phyloP scores from a whole-genome alignment of 2,113 vertebrate species.

The Rhinolophus ferrumequinum region DNA sequence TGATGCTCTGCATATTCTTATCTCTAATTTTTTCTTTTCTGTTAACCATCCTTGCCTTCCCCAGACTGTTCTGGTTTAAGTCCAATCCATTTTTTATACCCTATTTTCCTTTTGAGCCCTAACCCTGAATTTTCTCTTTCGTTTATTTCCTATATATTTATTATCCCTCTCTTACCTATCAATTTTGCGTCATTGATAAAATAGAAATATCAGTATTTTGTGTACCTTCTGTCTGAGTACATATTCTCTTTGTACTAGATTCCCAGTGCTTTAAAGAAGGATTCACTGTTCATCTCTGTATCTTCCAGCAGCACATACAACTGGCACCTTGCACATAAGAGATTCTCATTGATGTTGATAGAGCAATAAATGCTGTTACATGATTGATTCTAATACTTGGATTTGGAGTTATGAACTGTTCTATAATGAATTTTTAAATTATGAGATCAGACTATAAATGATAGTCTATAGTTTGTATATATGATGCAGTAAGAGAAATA shows the following conservation, averaged over 20 bases:
- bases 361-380: background rate
- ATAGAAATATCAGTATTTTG: background rate
- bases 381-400: background rate
- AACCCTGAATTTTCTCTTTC: background rate
- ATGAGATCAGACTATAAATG: background rate
- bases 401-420: background rate
- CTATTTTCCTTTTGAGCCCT: background rate
- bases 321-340: background rate
- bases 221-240: background rate
- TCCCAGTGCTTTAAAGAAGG: background rate
- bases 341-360: background rate
- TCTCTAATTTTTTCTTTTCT: background rate
- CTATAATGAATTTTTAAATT: background rate
- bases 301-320: background rate
- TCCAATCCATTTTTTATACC: background rate
- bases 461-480: background rate
- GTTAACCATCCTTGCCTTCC: background rate
- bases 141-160: background rate
- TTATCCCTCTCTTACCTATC: background rate
- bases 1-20: background rate
- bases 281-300: background rate
- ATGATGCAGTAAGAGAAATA: background rate
- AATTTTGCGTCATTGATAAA: background rate
- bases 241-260: background rate
- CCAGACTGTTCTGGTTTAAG: background rate